These are phyloP conservation scores for Lordiphosa collinella DNA, from an alignment of 1,140 invertebrate species.

Conservation along the genomic window DNA sequence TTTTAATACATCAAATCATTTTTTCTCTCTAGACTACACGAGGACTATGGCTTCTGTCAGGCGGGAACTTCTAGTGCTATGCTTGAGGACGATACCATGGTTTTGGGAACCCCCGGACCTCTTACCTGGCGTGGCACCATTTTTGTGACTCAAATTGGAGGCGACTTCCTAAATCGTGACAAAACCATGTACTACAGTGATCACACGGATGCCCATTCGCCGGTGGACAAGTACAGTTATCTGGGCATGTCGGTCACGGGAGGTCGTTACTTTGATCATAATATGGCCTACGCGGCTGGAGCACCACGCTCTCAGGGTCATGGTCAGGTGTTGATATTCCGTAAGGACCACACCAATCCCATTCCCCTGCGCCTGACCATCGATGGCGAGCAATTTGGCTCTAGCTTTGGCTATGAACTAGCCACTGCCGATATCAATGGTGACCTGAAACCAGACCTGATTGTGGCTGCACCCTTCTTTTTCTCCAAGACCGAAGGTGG, in stretches of 20 bases:
- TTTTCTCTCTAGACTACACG: constrained; percentile 81
- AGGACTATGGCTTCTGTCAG: constrained; percentile 95
- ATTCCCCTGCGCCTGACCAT: constrained; percentile 85
- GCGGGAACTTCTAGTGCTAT: constrained; percentile 92
- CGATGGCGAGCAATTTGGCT: constrained; percentile 91
- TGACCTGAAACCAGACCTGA: constrained; percentile 92
- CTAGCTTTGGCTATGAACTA: constrained; percentile 94
- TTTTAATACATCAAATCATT: background rate
- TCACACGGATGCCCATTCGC: constrained; percentile 84
- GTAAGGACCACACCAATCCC: constrained; percentile 82
- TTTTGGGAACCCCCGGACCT: constrained; percentile 92
- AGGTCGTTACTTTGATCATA: constrained; percentile 86
- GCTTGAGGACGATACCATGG: constrained; percentile 88
- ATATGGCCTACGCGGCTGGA: constrained; percentile 89
- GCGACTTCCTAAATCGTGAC: constrained; percentile 87
- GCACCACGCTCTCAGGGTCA: constrained; percentile 91
- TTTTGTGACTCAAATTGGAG: constrained; percentile 88
- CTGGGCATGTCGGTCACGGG: constrained; percentile 90
- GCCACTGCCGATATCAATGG: constrained; percentile 91
- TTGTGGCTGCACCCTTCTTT: constrained; percentile 95
- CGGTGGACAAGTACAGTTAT: constrained; percentile 95
- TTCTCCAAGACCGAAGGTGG: constrained; percentile 90
- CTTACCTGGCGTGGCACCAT: constrained; percentile 94
- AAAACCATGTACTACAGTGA: constrained; percentile 88
- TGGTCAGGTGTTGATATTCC: constrained; percentile 92